Evolutionary conservation across 2,797 vertebrate genomes (phyloP), one percentile per base, ranked within the genome.

Genomic region (Enteromius paludinosus): DNA sequence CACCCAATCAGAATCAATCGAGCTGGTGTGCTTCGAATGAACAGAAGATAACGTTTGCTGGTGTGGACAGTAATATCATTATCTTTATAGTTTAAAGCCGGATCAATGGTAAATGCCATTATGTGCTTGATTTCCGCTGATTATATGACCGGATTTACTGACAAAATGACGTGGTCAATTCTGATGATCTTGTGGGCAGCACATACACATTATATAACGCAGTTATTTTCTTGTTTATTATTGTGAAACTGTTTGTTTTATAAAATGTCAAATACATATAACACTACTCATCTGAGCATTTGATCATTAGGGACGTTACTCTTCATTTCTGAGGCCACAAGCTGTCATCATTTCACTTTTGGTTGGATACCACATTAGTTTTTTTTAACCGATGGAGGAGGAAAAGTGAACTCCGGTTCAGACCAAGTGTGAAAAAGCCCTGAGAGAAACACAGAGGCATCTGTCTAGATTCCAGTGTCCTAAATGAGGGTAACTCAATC

Each of bases 361-460:
- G 43, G 23, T 49, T 71, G 25, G 4, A 25, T 49, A 49, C 8
- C 15, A 12, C 25, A 28, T 18, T 0, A 0, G 9, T 30, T 2
- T 2, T 47, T 18, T 28, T 18, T 23, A n/a, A 56, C 54, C 4
- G 1, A 10, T 23, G 4, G 45, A 10, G 25, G 28, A 20, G 0
- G 12, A 35, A 18, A 38, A 41, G 35, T 1, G n/a, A 77, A 77
- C 74, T 64, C 33, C 1, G 25, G n/a, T 47, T 77, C 25, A 30
- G 59, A 4, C 17, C 17, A 2, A 77, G 74, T 64, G 74, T 62
- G 41, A 77, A 77, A 47, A 62, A 1, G 14, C 59, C 74, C 41
- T 33, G 41, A 64, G 74, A 77, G 61, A 77, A 30, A 66, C 35
- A 61, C 43, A 66, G 64, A 78, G 20, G 45, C 45, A 54, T 78